Evolutionary conservation across 2,797 vertebrate genomes (phyloP).

Genomic region (Myotis daubentonii): DNA sequence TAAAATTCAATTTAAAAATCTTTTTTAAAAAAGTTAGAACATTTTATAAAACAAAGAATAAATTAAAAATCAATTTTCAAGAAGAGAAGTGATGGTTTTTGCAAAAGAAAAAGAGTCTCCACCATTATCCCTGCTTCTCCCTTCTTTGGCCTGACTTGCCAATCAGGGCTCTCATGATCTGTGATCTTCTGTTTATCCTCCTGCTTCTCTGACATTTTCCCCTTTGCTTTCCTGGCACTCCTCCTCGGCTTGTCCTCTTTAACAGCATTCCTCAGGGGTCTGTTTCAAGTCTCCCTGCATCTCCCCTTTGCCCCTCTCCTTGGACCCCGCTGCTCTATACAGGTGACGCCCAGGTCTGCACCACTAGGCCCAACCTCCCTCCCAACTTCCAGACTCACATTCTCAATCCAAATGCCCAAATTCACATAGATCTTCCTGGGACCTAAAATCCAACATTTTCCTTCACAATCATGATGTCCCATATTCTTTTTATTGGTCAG

Average conservation of each 20-base stretch:
- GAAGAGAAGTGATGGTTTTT: not conserved
- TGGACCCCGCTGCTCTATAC: not conserved
- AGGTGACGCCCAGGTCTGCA: not conserved
- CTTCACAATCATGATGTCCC: not conserved
- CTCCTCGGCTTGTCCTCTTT: not conserved
- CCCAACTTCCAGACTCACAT: not conserved
- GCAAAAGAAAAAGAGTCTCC: not conserved
- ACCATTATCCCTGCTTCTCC: not conserved
- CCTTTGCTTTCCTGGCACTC: not conserved
- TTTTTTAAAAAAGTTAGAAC: not conserved
- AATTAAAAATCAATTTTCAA: constrained; percentile 31
- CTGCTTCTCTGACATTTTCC: not conserved
- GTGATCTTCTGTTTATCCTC: not conserved
- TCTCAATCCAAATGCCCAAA: not conserved
- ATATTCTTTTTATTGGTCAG: not conserved
- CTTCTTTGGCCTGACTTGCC: not conserved
- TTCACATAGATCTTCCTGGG: not conserved
- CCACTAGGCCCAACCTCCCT: not conserved
- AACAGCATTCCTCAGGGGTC: not conserved
- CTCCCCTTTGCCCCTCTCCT: not conserved
- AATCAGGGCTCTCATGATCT: not conserved
- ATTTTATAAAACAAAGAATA: not conserved
- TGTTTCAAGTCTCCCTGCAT: not conserved
- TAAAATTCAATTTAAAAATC: not conserved
- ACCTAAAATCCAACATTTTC: not conserved